phyloP scores from a whole-genome alignment of 2,113 vertebrate species.

The Paedocypris sp. region DNA sequence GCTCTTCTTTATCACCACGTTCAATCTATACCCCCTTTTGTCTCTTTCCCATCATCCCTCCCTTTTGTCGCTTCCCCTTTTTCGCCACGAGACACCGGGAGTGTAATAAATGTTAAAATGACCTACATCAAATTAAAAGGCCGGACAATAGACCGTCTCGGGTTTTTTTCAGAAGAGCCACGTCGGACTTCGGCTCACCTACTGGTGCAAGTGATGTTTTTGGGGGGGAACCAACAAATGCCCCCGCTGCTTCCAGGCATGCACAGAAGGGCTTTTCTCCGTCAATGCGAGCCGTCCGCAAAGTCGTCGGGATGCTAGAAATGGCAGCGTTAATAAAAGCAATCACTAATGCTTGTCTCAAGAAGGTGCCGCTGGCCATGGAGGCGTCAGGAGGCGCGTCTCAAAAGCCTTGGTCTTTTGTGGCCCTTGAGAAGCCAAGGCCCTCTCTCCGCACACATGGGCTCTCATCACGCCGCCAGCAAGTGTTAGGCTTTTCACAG shows the following conservation, averaged over 20 bases:
- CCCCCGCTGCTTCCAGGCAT: constrained; percentile 64
- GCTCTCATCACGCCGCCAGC: constrained; percentile 46
- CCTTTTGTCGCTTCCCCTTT: background rate
- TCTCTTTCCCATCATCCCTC: constrained; percentile 71
- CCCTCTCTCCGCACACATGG: constrained; percentile 66
- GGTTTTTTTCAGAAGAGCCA: constrained; percentile 69
- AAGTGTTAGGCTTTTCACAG: constrained; percentile 78
- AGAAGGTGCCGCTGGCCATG: constrained; percentile 79
- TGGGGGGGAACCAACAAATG: constrained; percentile 52
- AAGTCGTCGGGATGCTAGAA: constrained; percentile 73
- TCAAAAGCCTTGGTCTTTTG: constrained; percentile 75
- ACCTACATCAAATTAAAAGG: constrained; percentile 76
- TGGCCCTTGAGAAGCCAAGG: constrained; percentile 73
- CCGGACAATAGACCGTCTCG: constrained; percentile 56
- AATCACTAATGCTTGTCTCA: constrained; percentile 77
- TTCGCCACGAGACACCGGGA: constrained; percentile 72
- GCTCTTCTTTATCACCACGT: constrained; percentile 69
- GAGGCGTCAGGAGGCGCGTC: constrained; percentile 71
- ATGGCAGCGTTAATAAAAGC: constrained; percentile 85
- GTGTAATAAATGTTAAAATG: constrained; percentile 72
- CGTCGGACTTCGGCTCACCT: constrained; percentile 72
- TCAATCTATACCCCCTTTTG: constrained; percentile 95
- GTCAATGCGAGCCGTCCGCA: constrained; percentile 58
- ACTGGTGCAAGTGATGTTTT: constrained; percentile 51
- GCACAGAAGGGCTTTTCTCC: constrained; percentile 65